A percentile compares a stretch with the other conserved stretches of the same genome.
Evolutionary conservation across 2,888 invertebrate genomes (phyloP).

Genomic region (Nematopogon swammerdamellus): DNA sequence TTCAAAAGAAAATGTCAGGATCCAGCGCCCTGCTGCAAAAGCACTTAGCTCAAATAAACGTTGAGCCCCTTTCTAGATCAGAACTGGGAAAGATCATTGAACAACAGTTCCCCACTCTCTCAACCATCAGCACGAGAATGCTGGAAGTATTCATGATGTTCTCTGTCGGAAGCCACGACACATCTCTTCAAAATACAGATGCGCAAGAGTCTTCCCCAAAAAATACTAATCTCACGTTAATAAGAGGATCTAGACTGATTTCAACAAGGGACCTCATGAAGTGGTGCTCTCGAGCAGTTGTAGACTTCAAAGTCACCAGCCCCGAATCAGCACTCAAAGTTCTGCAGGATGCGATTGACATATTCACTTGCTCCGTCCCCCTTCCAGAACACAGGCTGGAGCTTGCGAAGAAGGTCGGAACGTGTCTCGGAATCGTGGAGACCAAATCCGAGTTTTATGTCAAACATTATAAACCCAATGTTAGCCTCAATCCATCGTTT

Average conservation of each 20-base stretch:
- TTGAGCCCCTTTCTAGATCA: slow-evolving; percentile 71
- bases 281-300: slow-evolving; percentile 78
- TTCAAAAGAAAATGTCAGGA: slow-evolving; percentile 61
- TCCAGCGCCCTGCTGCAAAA: slow-evolving; percentile 73
- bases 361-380: slow-evolving; percentile 80
- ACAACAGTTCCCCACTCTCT: slow-evolving; percentile 64
- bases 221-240: slow-evolving; percentile 20
- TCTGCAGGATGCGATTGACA: slow-evolving; percentile 86
- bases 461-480: slow-evolving; percentile 72
- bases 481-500: slow-evolving; percentile 52
- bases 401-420: slow-evolving; percentile 71
- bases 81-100: slow-evolving; percentile 75
- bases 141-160: slow-evolving; percentile 82
- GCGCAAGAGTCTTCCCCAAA: slow-evolving; percentile 12
- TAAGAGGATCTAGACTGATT: slow-evolving; percentile 61
- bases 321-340: slow-evolving; percentile 66
- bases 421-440: slow-evolving; percentile 76
- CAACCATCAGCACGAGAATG: slow-evolving; percentile 71
- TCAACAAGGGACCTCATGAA: slow-evolving; percentile 90
- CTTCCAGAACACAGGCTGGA: slow-evolving; percentile 62
- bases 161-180: slow-evolving; percentile 65
- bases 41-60: slow-evolving; percentile 75
- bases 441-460: slow-evolving; percentile 80
- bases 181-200: slow-evolving; percentile 38
- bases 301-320: slow-evolving; percentile 71